Evolutionary conservation across 2,797 vertebrate species (phyloP).

Genomic region (Sebastes glaucus): DNA sequence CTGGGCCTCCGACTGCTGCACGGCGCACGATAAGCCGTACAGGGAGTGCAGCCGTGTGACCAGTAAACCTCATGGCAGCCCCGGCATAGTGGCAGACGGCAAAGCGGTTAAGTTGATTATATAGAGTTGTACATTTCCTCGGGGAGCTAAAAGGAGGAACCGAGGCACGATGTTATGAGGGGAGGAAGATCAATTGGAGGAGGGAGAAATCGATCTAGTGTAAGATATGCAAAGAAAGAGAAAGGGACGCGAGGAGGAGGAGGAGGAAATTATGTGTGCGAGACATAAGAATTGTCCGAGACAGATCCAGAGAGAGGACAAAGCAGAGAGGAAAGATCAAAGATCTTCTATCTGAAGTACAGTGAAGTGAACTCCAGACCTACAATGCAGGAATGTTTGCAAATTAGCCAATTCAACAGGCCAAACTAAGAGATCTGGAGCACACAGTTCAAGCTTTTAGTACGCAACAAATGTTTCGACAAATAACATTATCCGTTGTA

Average conservation of each 20-base stretch:
- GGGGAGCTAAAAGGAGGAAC: conserved; percentile 31
- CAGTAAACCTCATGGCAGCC: conserved; percentile 56
- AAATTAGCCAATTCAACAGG: background rate
- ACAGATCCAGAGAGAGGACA: background rate
- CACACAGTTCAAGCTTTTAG: background rate
- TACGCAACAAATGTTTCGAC: background rate
- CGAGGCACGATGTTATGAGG: conserved; percentile 6
- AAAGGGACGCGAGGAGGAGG: background rate
- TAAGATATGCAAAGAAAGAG: conserved; percentile 20
- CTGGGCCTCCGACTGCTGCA: background rate
- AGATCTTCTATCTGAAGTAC: background rate
- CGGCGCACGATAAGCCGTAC: conserved; percentile 33
- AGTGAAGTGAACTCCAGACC: background rate
- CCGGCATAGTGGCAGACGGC: conserved; percentile 51
- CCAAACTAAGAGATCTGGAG: background rate
- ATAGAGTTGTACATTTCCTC: conserved; percentile 68
- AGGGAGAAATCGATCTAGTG: conserved; percentile 1
- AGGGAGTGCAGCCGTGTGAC: conserved; percentile 47
- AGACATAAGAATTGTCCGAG: background rate
- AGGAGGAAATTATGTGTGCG: background rate
- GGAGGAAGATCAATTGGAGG: conserved; percentile 22
- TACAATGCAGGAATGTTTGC: background rate
- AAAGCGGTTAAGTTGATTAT: conserved; percentile 71
- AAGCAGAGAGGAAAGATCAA: background rate
- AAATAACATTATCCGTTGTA: background rate